Base-by-base conservation (phyloP, 2,797 vertebrate genomes). In the Clarias fuscus region DNA sequence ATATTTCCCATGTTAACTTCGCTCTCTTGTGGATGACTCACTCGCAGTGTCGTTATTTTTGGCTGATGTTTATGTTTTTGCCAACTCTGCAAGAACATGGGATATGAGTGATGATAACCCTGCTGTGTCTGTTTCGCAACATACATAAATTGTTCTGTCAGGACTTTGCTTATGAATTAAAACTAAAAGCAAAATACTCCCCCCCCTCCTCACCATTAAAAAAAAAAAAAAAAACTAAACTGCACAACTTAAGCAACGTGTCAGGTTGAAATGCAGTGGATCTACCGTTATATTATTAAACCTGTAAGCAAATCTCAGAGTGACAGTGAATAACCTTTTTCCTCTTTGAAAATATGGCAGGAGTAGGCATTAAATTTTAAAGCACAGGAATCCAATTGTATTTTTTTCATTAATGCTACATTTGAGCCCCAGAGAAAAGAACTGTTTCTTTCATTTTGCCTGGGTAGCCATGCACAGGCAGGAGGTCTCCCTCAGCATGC, bases 291-390 rank as follows among this genome's bases (percentile, higher is more conserved):
- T 58, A 72, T 88, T 89, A 85, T 86, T 88, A 87, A 87, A 88
- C 87, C 90, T 86, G 61, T 86, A 88, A 93, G 89, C 90, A 85
- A 84, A 88, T 90, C 91, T 92, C 88, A 86, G 87, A 91, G 70
- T 86, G 92, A 90, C 91, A 92, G 91, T 92, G 89, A 87, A 88
- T 89, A 86, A 90, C 88, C 88, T 88, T 86, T 91, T 87, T 73
- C 78, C 83, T 70, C 18, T 81, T 75, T 85, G 92, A 90, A 94
- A 94, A 94, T 94, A 94, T 94, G 93, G 92, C 91, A 91, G 92
- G 91, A 94, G 91, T 94, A 92, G 91, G 91, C 95, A 95, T 95
- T 95, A 95, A 95, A 95, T 90, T 96, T 96, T 95, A 90, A 93
- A 93, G 92, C 91, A 92, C 91, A 92, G 91, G 93, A 93, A 89